Percentiles rank a stretch among this genome's conserved stretches.
Conservation (phyloP, 2,113 vertebrate genomes). For the Murina feae region DNA sequence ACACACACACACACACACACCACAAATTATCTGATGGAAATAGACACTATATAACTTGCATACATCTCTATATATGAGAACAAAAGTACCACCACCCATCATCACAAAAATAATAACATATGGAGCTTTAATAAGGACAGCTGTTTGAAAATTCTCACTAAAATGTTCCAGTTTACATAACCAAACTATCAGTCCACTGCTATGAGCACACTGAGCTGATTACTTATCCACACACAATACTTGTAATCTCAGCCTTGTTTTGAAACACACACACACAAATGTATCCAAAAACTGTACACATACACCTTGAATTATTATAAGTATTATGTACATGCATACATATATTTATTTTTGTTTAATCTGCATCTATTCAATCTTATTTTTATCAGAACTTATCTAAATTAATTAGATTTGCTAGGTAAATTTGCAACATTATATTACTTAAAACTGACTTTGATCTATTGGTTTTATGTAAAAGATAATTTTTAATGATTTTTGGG, state of each 20-base stretch:
- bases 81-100: not conserved
- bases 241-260: not conserved
- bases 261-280: not conserved
- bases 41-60: not conserved
- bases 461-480: not conserved
- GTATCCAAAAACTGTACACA: too few species aligned
- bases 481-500: not conserved
- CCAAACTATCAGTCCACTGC: not conserved
- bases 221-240: fast-evolving
- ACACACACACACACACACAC: too few species aligned
- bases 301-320: too few species aligned
- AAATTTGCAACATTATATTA: not conserved
- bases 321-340: not conserved
- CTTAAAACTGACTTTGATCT: not conserved
- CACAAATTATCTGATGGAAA: not conserved
- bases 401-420: not conserved
- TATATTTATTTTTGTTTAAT: not conserved
- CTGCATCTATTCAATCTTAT: not conserved
- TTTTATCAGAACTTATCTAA: not conserved
- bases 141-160: not conserved
- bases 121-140: not conserved
- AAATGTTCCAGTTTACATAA: not conserved
- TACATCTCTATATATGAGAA: not conserved
- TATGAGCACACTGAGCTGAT: not conserved
- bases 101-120: not conserved